Conservation (phyloP, 2,797 vertebrate genomes). For the Novumbra hubbsi region DNA sequence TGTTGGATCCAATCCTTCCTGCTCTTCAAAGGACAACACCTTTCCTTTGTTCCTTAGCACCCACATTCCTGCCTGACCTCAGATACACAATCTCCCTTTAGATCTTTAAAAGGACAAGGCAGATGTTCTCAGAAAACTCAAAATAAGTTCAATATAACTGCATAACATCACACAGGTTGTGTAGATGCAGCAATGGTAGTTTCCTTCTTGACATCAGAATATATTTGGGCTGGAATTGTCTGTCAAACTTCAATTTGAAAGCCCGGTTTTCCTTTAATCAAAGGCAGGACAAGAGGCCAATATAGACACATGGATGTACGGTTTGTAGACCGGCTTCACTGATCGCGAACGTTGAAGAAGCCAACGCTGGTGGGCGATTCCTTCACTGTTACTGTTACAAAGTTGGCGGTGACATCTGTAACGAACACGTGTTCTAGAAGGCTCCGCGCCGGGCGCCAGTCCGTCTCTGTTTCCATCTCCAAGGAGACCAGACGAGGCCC, state of each 20-base stretch:
- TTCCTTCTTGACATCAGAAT: not conserved
- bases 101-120: not conserved
- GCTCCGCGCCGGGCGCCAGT: conserved; percentile 86
- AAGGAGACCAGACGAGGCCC: conserved; percentile 71
- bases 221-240: not conserved
- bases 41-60: not conserved
- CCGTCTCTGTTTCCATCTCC: conserved; percentile 74
- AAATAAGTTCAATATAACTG: not conserved
- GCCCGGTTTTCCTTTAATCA: not conserved
- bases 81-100: not conserved
- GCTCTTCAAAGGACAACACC: not conserved
- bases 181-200: not conserved
- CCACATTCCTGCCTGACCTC: not conserved
- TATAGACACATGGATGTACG: not conserved
- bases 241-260: not conserved
- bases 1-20: not conserved
- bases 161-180: not conserved
- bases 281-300: not conserved
- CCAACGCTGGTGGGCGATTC: conserved; percentile 94
- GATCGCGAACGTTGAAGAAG: conserved; percentile 86
- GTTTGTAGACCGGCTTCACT: conserved; percentile 50
- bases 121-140: not conserved
- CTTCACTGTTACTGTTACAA: conserved; percentile 93
- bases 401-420: conserved; percentile 92
- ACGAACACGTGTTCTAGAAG: conserved; percentile 92